These are phyloP conservation scores for Dromococcyx pavoninus DNA, from an alignment of 2,797 vertebrate genomes.

Conservation along the genomic window DNA sequence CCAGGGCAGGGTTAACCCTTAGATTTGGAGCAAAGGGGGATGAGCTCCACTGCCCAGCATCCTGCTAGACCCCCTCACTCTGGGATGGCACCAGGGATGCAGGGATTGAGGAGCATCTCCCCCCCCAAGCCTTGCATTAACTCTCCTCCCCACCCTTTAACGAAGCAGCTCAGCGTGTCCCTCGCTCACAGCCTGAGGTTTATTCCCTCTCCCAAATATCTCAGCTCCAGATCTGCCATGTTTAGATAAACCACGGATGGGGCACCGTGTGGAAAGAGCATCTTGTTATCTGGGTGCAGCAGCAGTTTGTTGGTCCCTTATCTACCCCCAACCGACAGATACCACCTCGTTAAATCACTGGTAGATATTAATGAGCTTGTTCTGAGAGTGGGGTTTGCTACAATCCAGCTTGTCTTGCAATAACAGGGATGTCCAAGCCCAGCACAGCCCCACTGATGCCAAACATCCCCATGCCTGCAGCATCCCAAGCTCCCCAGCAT, in stretches of 20 bases:
- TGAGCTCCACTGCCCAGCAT: accelerated
- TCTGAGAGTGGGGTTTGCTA: neutral
- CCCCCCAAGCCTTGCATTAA: accelerated
- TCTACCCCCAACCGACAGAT: neutral
- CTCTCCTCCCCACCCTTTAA: neutral
- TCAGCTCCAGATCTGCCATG: accelerated
- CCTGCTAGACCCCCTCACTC: neutral
- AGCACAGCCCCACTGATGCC: neutral
- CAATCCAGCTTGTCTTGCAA: neutral
- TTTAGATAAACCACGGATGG: accelerated
- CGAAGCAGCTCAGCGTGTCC: accelerated
- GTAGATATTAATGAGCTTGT: neutral
- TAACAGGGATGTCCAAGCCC: neutral
- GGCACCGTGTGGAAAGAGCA: accelerated
- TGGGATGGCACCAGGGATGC: neutral
- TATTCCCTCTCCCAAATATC: neutral
- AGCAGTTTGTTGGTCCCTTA: neutral
- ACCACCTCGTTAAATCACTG: accelerated
- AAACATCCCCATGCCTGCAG: accelerated
- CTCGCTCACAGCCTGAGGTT: neutral
- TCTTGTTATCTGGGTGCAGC: neutral
- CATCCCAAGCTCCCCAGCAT: neutral
- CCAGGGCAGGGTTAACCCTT: neutral
- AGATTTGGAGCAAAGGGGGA: neutral
- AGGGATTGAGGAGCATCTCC: too few species aligned